These are phyloP conservation scores for Empidonax traillii DNA, from an alignment of 2,113 vertebrate genomes.

Conservation along the genomic window DNA sequence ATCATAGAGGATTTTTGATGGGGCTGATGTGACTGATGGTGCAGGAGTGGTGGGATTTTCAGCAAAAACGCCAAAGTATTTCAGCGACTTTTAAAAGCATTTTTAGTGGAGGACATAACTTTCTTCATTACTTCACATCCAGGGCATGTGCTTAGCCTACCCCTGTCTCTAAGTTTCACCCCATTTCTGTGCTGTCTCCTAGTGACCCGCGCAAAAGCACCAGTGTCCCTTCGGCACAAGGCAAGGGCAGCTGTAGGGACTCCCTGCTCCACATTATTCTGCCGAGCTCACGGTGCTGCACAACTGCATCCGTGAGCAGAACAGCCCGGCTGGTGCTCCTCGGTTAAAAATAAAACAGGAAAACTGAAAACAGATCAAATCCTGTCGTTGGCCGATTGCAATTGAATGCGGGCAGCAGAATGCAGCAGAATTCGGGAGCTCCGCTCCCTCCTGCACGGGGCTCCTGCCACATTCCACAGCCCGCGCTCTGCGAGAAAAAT, in stretches of 20 bases:
- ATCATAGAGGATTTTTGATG: rapidly evolving
- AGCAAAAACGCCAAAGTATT: neutral
- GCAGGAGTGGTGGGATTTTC: neutral
- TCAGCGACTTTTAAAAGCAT: neutral
- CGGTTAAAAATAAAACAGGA: neutral
- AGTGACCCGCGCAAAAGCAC: rapidly evolving
- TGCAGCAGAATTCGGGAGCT: neutral
- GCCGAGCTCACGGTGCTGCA: neutral
- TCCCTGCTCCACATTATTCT: rapidly evolving
- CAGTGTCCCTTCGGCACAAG: rapidly evolving
- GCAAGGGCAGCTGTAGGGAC: neutral
- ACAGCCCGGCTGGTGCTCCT: neutral
- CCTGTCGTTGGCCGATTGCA: neutral
- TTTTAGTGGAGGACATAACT: slow-evolving; percentile 43
- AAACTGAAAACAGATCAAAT: neutral
- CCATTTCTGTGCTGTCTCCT: neutral
- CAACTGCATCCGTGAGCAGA: rapidly evolving
- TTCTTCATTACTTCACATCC: neutral
- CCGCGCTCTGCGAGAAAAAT: neutral
- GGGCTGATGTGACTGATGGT: rapidly evolving
- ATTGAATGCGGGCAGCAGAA: neutral
- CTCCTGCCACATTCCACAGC: slow-evolving; percentile 5
- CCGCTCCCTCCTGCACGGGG: neutral
- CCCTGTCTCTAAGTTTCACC: neutral
- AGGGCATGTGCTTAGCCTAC: neutral